Conservation (phyloP, 2,113 vertebrate species). For the Hypomesus transpacificus region DNA sequence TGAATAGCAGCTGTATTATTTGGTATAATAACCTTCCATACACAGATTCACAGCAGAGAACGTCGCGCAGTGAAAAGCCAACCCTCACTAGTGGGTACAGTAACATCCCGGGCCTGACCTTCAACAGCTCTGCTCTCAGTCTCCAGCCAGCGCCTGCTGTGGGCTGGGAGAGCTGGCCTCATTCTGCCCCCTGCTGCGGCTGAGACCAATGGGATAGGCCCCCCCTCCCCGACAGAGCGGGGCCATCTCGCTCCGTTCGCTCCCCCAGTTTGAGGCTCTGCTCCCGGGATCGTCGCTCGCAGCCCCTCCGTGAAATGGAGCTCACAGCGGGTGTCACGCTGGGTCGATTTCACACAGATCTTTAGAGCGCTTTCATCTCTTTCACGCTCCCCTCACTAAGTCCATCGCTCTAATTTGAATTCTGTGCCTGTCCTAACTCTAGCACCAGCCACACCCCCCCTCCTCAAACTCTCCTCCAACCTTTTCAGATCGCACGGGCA, state of each 20-base stretch:
- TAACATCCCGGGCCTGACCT: neutral
- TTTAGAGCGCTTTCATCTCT: constrained; percentile 29
- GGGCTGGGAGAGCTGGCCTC: neutral
- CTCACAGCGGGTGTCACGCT: constrained; percentile 32
- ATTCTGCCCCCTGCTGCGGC: constrained; percentile 29
- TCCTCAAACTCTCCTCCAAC: neutral
- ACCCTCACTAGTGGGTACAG: no score
- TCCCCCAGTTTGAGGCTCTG: constrained; percentile 30
- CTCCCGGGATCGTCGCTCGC: constrained; percentile 27
- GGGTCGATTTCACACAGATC: constrained; percentile 43
- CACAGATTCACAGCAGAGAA: neutral
- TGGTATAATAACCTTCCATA: neutral
- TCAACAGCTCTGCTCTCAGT: neutral
- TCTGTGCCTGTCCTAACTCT: constrained; percentile 11
- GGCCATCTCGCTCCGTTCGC: constrained; percentile 26
- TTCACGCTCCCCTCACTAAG: constrained; percentile 18
- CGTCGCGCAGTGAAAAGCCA: neutral
- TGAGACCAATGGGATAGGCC: constrained; percentile 50
- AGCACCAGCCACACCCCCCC: neutral
- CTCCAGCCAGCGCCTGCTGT: neutral
- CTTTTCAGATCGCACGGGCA: neutral
- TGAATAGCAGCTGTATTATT: no score
- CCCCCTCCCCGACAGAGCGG: constrained; percentile 25
- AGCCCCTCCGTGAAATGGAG: constrained; percentile 37
- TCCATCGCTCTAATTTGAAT: constrained; percentile 20